A percentile compares a stretch with the other conserved stretches of the same genome.
Evolutionary conservation across 2,888 invertebrate species (phyloP).

Genomic region (Perdita meconis): DNA sequence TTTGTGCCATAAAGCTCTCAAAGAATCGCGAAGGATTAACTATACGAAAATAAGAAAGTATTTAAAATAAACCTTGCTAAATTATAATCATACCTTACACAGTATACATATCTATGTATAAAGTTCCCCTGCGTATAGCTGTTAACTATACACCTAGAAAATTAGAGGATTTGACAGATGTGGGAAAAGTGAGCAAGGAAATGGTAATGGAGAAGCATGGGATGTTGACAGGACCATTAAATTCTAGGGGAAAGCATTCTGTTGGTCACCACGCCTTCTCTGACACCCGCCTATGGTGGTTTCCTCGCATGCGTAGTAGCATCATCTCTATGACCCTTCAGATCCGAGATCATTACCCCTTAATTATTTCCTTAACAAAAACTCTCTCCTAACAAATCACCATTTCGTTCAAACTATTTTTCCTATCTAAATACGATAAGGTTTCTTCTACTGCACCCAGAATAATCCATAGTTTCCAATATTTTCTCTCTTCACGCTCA

Average conservation of each 20-base stretch:
- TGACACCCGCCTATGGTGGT: conserved; percentile 57
- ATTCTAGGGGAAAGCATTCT: background rate
- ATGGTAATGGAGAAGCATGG: background rate
- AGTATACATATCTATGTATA: too few species aligned
- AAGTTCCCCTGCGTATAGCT: too few species aligned
- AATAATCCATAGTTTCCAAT: background rate
- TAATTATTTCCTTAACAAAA: background rate
- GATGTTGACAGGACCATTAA: conserved; percentile 1
- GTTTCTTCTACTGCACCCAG: too few species aligned
- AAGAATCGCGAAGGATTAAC: too few species aligned
- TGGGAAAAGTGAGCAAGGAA: background rate
- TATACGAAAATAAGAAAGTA: too few species aligned
- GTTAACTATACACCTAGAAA: background rate
- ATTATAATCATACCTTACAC: too few species aligned
- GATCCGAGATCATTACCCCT: background rate
- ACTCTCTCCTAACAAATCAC: too few species aligned
- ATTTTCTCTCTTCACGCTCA: conserved; percentile 17
- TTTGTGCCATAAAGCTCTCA: too few species aligned
- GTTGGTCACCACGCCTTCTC: conserved; percentile 71
- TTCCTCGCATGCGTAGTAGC: conserved; percentile 70
- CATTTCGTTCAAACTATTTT: too few species aligned
- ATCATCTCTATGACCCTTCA: background rate
- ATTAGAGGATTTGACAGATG: background rate
- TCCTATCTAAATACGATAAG: too few species aligned
- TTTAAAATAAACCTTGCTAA: too few species aligned